phyloP scores from a whole-genome alignment of 2,888 invertebrate species.

The Orchesella flavescens region DNA sequence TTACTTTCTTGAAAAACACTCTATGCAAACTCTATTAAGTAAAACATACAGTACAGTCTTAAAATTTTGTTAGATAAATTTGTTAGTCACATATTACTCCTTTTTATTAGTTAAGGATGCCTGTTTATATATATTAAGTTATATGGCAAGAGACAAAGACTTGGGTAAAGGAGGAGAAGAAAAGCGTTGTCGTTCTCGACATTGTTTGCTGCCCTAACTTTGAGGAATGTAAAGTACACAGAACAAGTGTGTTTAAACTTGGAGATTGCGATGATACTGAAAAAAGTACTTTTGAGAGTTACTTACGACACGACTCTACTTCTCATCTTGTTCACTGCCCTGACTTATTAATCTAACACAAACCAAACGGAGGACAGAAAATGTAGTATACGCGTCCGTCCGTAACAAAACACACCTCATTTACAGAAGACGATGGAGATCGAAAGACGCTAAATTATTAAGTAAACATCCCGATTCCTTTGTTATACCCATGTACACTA shows the following conservation, averaged over 20 bases:
- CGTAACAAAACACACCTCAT: background rate
- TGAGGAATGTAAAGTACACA: conserved; percentile 54
- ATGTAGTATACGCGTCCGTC: conserved; percentile 14
- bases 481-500: conserved; percentile 31
- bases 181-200: background rate
- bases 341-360: conserved; percentile 46
- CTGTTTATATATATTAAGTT: too few species aligned
- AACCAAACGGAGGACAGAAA: conserved; percentile 24
- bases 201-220: conserved; percentile 47
- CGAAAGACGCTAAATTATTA: conserved; percentile 72
- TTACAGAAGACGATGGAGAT: conserved; percentile 39
- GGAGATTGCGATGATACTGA: conserved; percentile 48
- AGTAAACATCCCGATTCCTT: conserved; percentile 71
- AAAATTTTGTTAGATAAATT: background rate
- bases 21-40: conserved; percentile 34
- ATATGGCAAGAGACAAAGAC: background rate
- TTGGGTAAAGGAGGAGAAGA: background rate
- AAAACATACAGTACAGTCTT: conserved; percentile 18
- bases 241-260: conserved; percentile 43
- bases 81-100: background rate
- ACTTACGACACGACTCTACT: conserved; percentile 37
- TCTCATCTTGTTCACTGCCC: conserved; percentile 35
- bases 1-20: conserved; percentile 9
- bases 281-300: conserved; percentile 44
- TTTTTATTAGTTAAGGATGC: background rate